These are phyloP conservation scores for Porphyrio hochstetteri DNA, from an alignment of 2,113 vertebrate genomes.

Conservation along the genomic window DNA sequence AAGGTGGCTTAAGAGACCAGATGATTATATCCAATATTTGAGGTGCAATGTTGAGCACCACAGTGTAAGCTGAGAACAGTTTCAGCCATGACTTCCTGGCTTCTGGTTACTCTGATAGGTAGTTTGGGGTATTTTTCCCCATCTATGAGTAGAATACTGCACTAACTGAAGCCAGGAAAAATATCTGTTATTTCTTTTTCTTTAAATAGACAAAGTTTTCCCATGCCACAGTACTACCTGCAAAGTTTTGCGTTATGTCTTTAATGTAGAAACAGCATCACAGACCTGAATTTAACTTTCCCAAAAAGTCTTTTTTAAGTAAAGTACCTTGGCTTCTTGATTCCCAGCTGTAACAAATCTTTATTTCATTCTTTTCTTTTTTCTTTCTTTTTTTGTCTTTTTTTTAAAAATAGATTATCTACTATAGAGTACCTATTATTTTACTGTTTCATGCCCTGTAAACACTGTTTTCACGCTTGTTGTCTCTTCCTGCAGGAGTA, in stretches of 20 bases:
- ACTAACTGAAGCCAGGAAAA: background rate
- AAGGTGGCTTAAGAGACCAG: background rate
- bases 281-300: slow-evolving; percentile 46
- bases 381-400: background rate
- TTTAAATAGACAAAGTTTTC: background rate
- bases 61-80: background rate
- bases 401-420: slow-evolving; percentile 32
- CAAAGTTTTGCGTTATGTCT: slow-evolving; percentile 17
- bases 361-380: background rate
- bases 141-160: background rate
- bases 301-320: slow-evolving; percentile 55
- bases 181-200: background rate
- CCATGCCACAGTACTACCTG: background rate
- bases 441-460: slow-evolving; percentile 52
- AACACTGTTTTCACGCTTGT: slow-evolving; percentile 47
- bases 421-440: slow-evolving; percentile 39
- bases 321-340: slow-evolving; percentile 43
- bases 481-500: slow-evolving; percentile 2
- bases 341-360: slow-evolving; percentile 43
- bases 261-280: slow-evolving; percentile 6
- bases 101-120: background rate
- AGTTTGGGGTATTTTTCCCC: background rate
- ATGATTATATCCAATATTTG: background rate
- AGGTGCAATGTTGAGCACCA: background rate
- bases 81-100: background rate